Percentiles rank a stretch among this genome's conserved stretches.
phyloP scores from a whole-genome alignment of 2,113 vertebrate genomes.

The Rhinopomastus cyanomelas region DNA sequence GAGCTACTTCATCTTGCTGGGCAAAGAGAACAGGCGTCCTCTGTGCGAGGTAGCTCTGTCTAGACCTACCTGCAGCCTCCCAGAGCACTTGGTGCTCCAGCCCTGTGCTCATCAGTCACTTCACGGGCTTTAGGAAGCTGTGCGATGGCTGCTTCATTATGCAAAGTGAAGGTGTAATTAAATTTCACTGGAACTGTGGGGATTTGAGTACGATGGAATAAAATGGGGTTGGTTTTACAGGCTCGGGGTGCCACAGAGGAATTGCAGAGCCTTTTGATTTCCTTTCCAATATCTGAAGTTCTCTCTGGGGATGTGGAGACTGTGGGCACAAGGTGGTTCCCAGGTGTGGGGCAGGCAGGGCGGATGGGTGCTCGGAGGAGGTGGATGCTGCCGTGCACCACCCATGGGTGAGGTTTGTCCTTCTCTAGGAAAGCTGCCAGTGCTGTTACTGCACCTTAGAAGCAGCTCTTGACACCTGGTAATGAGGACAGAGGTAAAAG shows the following conservation, averaged over 20 bases:
- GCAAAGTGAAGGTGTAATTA: constrained; percentile 66
- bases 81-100: constrained; percentile 44
- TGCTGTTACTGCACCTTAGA: neutral
- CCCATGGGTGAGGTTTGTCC: neutral
- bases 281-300: neutral
- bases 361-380: neutral
- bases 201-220: constrained; percentile 66
- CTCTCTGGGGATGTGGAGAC: neutral
- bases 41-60: constrained; percentile 20
- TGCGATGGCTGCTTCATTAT: constrained; percentile 60
- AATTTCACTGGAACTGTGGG: constrained; percentile 57
- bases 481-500: neutral
- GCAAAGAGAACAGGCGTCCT: constrained; percentile 7
- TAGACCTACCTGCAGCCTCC: constrained; percentile 44
- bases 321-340: neutral
- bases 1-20: neutral
- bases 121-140: constrained; percentile 53
- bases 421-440: neutral
- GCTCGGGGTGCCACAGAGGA: constrained; percentile 15
- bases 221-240: constrained; percentile 57
- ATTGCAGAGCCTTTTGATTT: constrained; percentile 12
- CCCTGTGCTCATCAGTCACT: constrained; percentile 16
- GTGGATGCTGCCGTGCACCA: neutral
- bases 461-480: neutral
- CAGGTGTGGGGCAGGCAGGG: neutral